phyloP scores from a whole-genome alignment of 2,888 invertebrate genomes.

The Syrphus vitripennis region DNA sequence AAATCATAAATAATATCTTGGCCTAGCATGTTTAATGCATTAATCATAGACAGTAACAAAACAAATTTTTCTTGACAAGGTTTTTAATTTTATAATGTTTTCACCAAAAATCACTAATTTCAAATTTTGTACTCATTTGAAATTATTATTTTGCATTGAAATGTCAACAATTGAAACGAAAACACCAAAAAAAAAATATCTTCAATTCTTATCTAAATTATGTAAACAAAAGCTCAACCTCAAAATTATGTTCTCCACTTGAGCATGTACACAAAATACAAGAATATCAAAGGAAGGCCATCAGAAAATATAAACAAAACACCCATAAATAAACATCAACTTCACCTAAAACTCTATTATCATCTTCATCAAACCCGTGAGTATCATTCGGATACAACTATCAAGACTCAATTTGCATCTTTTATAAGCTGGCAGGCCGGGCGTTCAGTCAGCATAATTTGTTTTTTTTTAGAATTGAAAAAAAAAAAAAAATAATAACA shows the following conservation, averaged over 20 bases:
- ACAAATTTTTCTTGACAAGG: no score
- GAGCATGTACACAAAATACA: not conserved
- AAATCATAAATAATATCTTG: no score
- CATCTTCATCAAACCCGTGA: conserved; percentile 35
- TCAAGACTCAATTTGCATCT: conserved; percentile 11
- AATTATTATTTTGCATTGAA: conserved; percentile 1
- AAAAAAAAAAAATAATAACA: conserved; percentile 15
- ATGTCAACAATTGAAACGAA: not conserved
- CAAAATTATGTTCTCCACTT: not conserved
- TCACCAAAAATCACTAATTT: not conserved
- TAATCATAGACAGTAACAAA: no score
- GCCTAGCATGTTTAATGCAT: no score
- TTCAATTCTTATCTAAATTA: conserved; percentile 15
- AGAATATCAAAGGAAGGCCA: conserved; percentile 1
- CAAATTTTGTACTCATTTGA: not conserved
- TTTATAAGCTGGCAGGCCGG: not conserved
- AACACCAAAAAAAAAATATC: not conserved
- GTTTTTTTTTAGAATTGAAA: conserved; percentile 18
- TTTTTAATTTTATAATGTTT: no score
- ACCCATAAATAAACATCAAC: conserved; percentile 60
- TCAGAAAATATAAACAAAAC: conserved; percentile 15
- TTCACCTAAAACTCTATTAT: conserved; percentile 21
- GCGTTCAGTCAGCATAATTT: conserved; percentile 44
- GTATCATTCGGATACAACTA: conserved; percentile 39
- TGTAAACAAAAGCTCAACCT: conserved; percentile 22